These are phyloP conservation scores for Podarcis raffonei DNA, from an alignment of 2,113 vertebrate species.

Conservation along the genomic window DNA sequence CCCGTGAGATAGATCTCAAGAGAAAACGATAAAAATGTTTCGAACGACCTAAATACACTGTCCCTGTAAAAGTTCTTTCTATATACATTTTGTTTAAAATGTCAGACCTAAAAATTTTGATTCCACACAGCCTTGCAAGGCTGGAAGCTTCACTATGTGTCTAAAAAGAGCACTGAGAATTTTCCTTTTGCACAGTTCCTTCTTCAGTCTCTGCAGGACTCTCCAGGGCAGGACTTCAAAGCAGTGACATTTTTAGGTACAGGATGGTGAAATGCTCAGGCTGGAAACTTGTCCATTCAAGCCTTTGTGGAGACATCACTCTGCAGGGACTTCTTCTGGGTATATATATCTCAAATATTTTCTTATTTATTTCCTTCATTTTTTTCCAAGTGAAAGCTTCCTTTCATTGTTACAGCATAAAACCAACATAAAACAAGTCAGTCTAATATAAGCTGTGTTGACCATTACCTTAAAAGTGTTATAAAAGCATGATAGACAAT, in stretches of 20 bases:
- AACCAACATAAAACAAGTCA: too few species aligned
- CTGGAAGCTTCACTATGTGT: conserved; percentile 38
- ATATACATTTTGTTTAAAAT: conserved; percentile 49
- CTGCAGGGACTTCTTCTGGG: not conserved
- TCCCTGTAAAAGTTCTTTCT: conserved; percentile 42
- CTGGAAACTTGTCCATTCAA: conserved; percentile 45
- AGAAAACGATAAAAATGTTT: conserved; percentile 32
- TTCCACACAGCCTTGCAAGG: conserved; percentile 45
- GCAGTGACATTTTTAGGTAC: conserved; percentile 58
- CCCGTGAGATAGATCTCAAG: conserved; percentile 4
- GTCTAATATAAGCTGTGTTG: too few species aligned
- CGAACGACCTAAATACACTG: conserved; percentile 5
- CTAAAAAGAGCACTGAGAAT: conserved; percentile 45
- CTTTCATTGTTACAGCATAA: too few species aligned
- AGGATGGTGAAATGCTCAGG: conserved; percentile 10
- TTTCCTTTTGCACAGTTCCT: conserved; percentile 45
- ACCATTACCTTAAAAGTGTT: too few species aligned
- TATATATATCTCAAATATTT: not conserved
- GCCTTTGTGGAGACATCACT: conserved; percentile 21
- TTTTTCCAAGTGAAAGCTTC: too few species aligned
- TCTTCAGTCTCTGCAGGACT: conserved; percentile 41
- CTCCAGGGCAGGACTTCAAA: conserved; percentile 43
- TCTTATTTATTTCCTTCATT: not conserved
- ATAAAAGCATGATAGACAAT: too few species aligned
- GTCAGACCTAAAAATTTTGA: conserved; percentile 54